phyloP scores from a whole-genome alignment of 2,113 vertebrate genomes.

The Panurus biarmicus region DNA sequence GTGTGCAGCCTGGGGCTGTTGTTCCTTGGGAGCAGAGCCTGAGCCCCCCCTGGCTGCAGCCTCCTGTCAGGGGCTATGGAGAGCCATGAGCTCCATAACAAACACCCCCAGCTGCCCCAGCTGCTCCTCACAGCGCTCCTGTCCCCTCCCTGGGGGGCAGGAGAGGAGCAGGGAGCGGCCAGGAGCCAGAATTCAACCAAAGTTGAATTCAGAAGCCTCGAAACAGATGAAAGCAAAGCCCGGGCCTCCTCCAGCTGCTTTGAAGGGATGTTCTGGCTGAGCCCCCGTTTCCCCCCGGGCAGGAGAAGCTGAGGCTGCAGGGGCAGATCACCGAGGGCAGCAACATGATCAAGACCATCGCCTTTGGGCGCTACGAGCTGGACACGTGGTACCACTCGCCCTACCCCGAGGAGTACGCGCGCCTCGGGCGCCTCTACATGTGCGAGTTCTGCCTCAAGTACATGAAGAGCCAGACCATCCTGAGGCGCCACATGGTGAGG shows the following conservation, averaged over 20 bases:
- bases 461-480: slow-evolving; percentile 99
- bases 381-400: slow-evolving; percentile 99
- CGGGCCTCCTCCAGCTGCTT: no score
- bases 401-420: slow-evolving; percentile 96
- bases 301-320: slow-evolving; percentile 95
- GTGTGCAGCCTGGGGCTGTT: rapidly evolving
- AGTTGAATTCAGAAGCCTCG: rapidly evolving
- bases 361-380: slow-evolving; percentile 96
- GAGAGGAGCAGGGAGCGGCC: rapidly evolving
- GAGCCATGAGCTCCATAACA: neutral
- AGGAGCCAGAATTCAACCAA: no score
- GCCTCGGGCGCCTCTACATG: slow-evolving; percentile 93
- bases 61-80: neutral
- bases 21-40: neutral
- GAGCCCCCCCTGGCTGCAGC: no score
- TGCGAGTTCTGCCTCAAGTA: slow-evolving; percentile 99
- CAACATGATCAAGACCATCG: slow-evolving; percentile 98
- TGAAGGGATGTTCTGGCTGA: neutral
- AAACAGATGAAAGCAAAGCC: no score
- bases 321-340: slow-evolving; percentile 97
- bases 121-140: neutral
- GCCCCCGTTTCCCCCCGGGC: neutral
- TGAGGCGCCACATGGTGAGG: slow-evolving; percentile 92
- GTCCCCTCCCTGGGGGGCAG: neutral
- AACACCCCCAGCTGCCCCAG: no score